Evolutionary conservation across 2,113 vertebrate genomes (phyloP).

Genomic region (Cheirogaleus medius): DNA sequence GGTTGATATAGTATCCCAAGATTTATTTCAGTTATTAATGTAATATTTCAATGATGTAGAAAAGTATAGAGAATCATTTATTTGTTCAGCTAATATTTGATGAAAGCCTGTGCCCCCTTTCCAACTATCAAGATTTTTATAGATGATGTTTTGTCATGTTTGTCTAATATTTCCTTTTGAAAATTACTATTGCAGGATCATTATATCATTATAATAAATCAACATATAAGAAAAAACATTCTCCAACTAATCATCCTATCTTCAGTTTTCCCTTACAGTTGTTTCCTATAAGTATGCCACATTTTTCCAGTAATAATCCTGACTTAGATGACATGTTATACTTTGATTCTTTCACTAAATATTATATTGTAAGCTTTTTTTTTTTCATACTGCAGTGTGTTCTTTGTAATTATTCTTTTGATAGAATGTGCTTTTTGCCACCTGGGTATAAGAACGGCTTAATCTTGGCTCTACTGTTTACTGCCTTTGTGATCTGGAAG

Average conservation of each 20-base stretch:
- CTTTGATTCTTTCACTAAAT: constrained; percentile 24
- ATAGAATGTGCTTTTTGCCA: constrained; percentile 6
- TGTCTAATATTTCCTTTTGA: constrained; percentile 17
- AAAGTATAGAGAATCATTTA: constrained; percentile 6
- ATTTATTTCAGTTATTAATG: background rate
- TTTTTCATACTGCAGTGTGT: background rate
- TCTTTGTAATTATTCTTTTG: constrained; percentile 38
- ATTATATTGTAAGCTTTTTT: background rate
- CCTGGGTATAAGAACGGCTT: background rate
- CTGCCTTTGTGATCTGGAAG: background rate
- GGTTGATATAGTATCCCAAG: background rate
- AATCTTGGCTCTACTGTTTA: background rate
- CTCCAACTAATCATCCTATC: background rate
- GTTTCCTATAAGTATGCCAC: background rate
- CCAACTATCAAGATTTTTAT: background rate
- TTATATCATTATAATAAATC: constrained; percentile 16
- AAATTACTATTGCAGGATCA: background rate
- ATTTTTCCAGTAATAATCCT: background rate
- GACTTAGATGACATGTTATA: background rate
- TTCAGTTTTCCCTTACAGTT: constrained; percentile 23
- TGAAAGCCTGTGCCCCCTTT: background rate
- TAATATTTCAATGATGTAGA: background rate
- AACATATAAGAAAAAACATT: background rate
- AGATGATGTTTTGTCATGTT: constrained; percentile 37
- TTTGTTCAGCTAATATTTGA: constrained; percentile 43